Evolutionary conservation across 2,888 invertebrate genomes (phyloP), one percentile per base, ranked within the genome.

Genomic region (Sesamia inferens): DNA sequence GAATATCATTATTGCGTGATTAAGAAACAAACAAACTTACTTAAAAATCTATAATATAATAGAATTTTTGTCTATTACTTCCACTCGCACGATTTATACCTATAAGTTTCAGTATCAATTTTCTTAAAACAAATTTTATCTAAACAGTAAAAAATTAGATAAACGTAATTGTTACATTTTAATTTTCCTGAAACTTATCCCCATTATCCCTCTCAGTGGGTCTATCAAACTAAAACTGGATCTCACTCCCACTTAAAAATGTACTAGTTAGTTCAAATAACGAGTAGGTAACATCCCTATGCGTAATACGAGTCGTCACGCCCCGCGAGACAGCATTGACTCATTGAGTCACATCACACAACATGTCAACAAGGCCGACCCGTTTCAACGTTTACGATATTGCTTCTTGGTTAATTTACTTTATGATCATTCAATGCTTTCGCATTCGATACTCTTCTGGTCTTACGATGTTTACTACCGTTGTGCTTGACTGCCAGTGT

Each of bases 341-440:
- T 94, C 93, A 93, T 91, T 94, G 94, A 94, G 93, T 94, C 94
- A 93, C 90, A 90, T 88, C 88, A 85, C 82, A 86, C 81, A 88
- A 90, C 90, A 90, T 93, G 93, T 94, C 94, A 94, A 94, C 94
- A 94, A 93, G 93, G 93, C 90, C 93, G 90, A 87, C 88, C 89
- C 87, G 89, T 87, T 90, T 90, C 87, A 85, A 89, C 92, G 90
- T 92, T 93, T 91, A 92, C 92, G 90, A 91, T 93, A 95, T 93
- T 92, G 89, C 92, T 92, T 92, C 89, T 92, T 89, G 90, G 90
- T 90, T 92, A 93, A 94, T 93, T 93, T 91, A 90, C 89, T 93
- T 92, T 91, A 92, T 89, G 90, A 90, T 88, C 66, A 73, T 77
- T 72, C 55, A 64, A 59, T 68, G 74, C 67, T 72, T 76, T 83